Percentiles rank a stretch among this genome's conserved stretches.
Evolutionary conservation across 2,888 invertebrate genomes (phyloP).

Genomic region (Cheilosia variabilis): DNA sequence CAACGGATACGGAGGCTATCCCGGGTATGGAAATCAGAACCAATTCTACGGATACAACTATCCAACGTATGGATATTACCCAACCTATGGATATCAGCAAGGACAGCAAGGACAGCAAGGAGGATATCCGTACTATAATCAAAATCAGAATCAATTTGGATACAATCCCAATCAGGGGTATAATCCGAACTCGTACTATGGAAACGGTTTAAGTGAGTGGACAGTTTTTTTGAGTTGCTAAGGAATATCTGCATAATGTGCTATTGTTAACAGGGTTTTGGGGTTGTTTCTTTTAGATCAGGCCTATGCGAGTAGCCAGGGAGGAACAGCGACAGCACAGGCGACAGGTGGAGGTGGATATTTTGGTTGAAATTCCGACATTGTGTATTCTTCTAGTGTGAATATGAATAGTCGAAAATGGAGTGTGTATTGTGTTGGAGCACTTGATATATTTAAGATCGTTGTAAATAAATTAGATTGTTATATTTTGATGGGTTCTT

Average conservation of each 20-base stretch:
- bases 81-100: slow-evolving; percentile 36
- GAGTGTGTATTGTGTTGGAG: not conserved
- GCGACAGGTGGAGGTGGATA: slow-evolving; percentile 70
- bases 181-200: slow-evolving; percentile 55
- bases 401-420: slow-evolving; percentile 43
- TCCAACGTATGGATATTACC: slow-evolving; percentile 57
- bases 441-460: slow-evolving; percentile 42
- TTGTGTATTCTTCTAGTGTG: slow-evolving; percentile 22
- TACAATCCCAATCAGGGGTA: slow-evolving; percentile 29
- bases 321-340: slow-evolving; percentile 71
- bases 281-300: slow-evolving; percentile 76
- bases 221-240: slow-evolving; percentile 30
- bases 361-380: slow-evolving; percentile 41
- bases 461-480: slow-evolving; percentile 47
- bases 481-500: not conserved
- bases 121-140: slow-evolving; percentile 49
- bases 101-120: not conserved
- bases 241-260: not conserved
- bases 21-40: slow-evolving; percentile 43
- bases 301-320: slow-evolving; percentile 74
- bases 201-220: slow-evolving; percentile 68
- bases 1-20: slow-evolving; percentile 42
- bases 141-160: slow-evolving; percentile 44
- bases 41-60: slow-evolving; percentile 52
- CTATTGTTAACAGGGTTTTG: slow-evolving; percentile 67